These are phyloP conservation scores for Dascillus cervinus DNA, from an alignment of 2,888 invertebrate species.

Conservation along the genomic window DNA sequence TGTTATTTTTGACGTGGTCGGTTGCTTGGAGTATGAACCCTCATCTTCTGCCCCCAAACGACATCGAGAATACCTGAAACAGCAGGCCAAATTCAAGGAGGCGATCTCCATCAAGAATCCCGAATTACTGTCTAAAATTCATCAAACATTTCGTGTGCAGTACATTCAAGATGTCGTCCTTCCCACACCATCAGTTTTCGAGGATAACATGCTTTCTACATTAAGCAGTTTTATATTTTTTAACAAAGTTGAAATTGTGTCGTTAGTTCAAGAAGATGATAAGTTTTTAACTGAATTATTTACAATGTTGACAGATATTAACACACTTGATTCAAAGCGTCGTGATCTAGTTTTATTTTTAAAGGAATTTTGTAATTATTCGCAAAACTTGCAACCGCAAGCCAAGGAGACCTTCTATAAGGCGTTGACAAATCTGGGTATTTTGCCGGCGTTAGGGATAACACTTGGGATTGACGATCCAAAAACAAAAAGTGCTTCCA, in stretches of 20 bases:
- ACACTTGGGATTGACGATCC: constrained; percentile 87
- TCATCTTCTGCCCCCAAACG: constrained; percentile 75
- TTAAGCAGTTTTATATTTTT: constrained; percentile 99
- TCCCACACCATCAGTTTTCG: constrained; percentile 97
- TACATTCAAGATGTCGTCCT: constrained; percentile 98
- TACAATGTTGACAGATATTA: constrained; percentile 82
- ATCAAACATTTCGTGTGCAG: constrained; percentile 99
- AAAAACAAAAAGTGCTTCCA: constrained; percentile 92
- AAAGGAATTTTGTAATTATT: constrained; percentile 98
- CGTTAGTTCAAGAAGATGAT: constrained; percentile 95
- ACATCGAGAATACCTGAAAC: constrained; percentile 93
- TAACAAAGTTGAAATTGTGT: constrained; percentile 99
- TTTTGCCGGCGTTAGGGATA: constrained; percentile 83
- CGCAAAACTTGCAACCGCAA: constrained; percentile 95
- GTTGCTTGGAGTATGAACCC: constrained; percentile 97
- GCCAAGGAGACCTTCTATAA: constrained; percentile 97
- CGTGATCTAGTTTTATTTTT: constrained; percentile 94
- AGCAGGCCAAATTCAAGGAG: constrained; percentile 85
- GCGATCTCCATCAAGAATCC: constrained; percentile 92
- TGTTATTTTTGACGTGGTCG: constrained; percentile 94
- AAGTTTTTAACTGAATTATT: constrained; percentile 93
- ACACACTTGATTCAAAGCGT: constrained; percentile 75
- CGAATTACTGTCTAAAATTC: constrained; percentile 95
- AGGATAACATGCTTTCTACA: constrained; percentile 97
- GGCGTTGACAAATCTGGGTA: constrained; percentile 80